A percentile compares a stretch with the other conserved stretches of the same genome.
These are phyloP conservation scores for Leptopilina boulardi DNA, from an alignment of 1,140 invertebrate genomes.

Conservation along the genomic window DNA sequence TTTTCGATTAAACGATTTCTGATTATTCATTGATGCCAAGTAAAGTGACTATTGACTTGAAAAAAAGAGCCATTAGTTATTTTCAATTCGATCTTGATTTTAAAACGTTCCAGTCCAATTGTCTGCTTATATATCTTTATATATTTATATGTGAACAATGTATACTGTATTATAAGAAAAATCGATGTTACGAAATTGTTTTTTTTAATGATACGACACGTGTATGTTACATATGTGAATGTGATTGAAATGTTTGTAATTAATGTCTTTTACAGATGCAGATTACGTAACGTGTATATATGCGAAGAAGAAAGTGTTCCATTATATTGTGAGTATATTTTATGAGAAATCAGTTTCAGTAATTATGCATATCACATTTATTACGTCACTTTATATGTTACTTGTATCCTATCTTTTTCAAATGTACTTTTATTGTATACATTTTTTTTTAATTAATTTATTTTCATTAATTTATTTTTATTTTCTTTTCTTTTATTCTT, in stretches of 20 bases:
- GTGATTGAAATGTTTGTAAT: not conserved
- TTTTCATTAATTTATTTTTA: too few species aligned
- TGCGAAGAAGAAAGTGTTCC: not conserved
- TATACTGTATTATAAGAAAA: not conserved
- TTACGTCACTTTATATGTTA: not conserved
- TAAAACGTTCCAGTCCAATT: not conserved
- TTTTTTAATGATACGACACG: not conserved
- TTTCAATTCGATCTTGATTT: conserved; percentile 1
- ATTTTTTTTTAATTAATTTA: too few species aligned
- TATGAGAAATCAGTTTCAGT: conserved; percentile 29
- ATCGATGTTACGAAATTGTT: not conserved
- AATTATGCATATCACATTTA: not conserved
- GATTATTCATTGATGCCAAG: conserved; percentile 2
- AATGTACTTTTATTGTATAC: too few species aligned
- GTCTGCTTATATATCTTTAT: not conserved
- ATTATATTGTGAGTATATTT: not conserved
- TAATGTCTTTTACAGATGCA: not conserved
- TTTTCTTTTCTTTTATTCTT: too few species aligned
- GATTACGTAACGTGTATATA: not conserved
- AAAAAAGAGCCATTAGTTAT: not conserved
- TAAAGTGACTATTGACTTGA: not conserved
- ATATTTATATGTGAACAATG: not conserved
- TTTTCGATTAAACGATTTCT: conserved; percentile 15
- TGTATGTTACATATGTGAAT: not conserved
- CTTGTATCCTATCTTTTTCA: not conserved